Evolutionary conservation across 1,140 invertebrate genomes (phyloP).

Genomic region (Tribolium castaneum): DNA sequence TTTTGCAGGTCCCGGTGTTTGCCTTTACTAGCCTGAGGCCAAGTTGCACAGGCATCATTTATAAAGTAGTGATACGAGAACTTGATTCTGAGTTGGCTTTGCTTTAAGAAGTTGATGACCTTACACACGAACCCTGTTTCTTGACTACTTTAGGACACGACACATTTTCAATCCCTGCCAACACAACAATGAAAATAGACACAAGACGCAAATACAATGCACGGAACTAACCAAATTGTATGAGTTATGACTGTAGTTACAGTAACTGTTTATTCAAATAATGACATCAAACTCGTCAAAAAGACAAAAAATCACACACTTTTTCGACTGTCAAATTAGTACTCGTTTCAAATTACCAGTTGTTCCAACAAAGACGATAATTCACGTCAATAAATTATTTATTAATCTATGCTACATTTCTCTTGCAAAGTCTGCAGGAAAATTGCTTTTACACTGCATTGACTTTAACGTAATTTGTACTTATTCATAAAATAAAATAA

Average conservation of each 20-base stretch:
- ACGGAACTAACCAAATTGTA: conserved; percentile 21
- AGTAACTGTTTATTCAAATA: neutral
- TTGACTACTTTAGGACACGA: conserved; percentile 37
- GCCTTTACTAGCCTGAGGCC: conserved; percentile 58
- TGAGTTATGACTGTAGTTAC: neutral
- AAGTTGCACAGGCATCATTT: conserved; percentile 62
- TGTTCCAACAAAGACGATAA: conserved; percentile 21
- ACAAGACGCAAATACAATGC: conserved; percentile 4
- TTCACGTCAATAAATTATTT: conserved; percentile 28
- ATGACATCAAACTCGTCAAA: neutral
- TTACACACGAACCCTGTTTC: conserved; percentile 54
- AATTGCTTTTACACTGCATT: neutral
- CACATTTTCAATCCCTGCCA: conserved; percentile 38
- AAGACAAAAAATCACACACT: neutral
- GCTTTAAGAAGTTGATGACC: conserved; percentile 60
- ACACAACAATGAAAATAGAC: conserved; percentile 19
- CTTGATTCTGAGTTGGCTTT: conserved; percentile 60
- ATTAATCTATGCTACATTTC: conserved; percentile 4
- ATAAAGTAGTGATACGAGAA: conserved; percentile 62
- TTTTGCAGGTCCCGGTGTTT: conserved; percentile 63
- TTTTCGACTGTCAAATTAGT: neutral
- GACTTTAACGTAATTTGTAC: neutral
- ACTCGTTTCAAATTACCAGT: neutral
- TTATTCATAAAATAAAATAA: neutral
- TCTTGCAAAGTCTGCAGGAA: neutral